Evolutionary conservation across 2,797 vertebrate species (phyloP).

Genomic region (Hypotaenidia okinawae): DNA sequence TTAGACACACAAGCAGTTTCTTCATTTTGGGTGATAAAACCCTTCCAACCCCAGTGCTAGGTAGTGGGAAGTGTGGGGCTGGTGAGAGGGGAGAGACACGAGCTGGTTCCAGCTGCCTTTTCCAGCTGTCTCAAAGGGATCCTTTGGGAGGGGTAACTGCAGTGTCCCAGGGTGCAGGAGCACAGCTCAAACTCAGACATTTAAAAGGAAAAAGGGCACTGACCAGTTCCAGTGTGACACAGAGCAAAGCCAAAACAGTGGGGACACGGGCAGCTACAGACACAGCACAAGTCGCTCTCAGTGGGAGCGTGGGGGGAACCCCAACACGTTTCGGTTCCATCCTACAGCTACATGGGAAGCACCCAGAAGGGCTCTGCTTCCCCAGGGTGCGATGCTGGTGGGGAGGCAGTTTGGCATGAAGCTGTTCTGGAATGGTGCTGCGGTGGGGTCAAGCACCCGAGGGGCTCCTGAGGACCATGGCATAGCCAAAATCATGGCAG

Average conservation of each 20-base stretch:
- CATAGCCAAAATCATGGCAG: rapidly evolving
- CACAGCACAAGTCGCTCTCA: too few species aligned
- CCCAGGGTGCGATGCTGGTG: not conserved
- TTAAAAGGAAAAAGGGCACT: too few species aligned
- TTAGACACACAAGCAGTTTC: not conserved
- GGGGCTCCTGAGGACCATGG: too few species aligned
- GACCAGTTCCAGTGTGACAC: not conserved
- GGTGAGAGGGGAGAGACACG: not conserved
- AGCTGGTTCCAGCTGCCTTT: not conserved
- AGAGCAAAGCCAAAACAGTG: not conserved
- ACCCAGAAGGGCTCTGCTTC: not conserved
- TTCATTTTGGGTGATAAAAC: not conserved
- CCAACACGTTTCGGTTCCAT: not conserved
- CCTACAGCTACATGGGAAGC: not conserved
- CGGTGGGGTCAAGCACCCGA: rapidly evolving
- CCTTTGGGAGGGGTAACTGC: too few species aligned
- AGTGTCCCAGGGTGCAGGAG: too few species aligned
- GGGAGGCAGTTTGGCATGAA: not conserved
- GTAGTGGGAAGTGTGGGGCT: not conserved
- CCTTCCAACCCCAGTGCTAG: not conserved
- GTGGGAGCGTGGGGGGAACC: not conserved
- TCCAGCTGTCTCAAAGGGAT: too few species aligned
- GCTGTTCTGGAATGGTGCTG: not conserved
- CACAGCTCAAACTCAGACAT: too few species aligned
- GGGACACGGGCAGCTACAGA: not conserved